Evolutionary conservation across 2,113 vertebrate genomes (phyloP).

Genomic region (Macquaria australasica): DNA sequence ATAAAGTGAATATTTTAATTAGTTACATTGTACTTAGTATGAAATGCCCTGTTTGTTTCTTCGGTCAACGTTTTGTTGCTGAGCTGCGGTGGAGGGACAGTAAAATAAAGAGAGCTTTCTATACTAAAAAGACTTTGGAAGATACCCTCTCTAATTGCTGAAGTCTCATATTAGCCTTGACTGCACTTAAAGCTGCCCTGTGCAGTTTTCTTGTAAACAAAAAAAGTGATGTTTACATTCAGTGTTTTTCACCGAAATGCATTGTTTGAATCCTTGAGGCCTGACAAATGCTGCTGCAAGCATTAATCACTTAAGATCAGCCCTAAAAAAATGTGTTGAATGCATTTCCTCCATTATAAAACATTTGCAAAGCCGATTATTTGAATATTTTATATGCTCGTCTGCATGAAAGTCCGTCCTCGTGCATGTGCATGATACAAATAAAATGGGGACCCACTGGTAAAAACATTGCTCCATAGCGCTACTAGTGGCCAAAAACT

Average conservation of each 20-base stretch:
- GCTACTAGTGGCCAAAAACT: conserved; percentile 1
- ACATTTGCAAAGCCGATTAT: not conserved
- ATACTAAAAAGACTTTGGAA: not conserved
- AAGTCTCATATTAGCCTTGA: not conserved
- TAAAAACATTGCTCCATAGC: not conserved
- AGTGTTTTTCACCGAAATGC: not conserved
- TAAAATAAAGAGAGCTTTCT: not conserved
- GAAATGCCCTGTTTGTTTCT: conserved; percentile 2
- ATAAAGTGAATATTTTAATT: conserved; percentile 1
- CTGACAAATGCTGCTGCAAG: no score
- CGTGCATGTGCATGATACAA: not conserved
- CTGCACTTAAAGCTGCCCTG: not conserved
- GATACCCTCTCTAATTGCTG: not conserved
- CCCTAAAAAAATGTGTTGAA: no score
- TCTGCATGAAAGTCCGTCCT: not conserved
- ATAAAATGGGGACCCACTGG: not conserved
- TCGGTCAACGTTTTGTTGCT: not conserved
- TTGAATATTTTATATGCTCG: no score
- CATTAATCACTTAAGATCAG: no score
- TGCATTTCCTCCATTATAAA: not conserved
- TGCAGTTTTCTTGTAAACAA: not conserved
- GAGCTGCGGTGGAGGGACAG: not conserved
- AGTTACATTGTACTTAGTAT: not conserved
- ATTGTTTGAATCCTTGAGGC: not conserved
- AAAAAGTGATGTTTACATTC: not conserved